Evolutionary conservation across 2,888 invertebrate genomes (phyloP).

Genomic region (Cryptosula pallasiana): DNA sequence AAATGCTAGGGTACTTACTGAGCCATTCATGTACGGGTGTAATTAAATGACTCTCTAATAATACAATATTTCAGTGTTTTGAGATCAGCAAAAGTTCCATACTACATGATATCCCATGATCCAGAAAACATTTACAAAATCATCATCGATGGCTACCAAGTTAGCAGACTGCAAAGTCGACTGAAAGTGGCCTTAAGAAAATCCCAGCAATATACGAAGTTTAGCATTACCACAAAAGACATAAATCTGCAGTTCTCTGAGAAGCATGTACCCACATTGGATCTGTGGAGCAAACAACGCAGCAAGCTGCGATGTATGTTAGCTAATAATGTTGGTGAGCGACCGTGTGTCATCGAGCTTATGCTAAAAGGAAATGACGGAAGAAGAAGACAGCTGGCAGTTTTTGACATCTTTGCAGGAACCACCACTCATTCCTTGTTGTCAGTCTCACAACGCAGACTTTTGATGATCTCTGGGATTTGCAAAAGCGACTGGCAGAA

Average conservation of each 20-base stretch:
- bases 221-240: neutral
- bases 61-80: neutral
- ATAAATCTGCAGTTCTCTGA: neutral
- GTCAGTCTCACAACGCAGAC: neutral
- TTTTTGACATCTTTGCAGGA: neutral
- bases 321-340: neutral
- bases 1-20: too few relatives aligned
- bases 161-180: neutral
- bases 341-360: neutral
- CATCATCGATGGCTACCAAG: neutral
- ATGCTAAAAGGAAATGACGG: neutral
- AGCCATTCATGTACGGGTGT: too few relatives aligned
- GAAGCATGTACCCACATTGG: neutral
- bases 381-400: neutral
- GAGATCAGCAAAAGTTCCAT: neutral
- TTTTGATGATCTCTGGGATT: neutral
- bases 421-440: neutral
- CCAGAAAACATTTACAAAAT: neutral
- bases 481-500: too few relatives aligned
- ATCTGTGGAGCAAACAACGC: neutral
- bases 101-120: neutral
- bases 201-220: neutral
- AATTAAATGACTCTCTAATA: too few relatives aligned
- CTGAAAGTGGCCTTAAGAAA: neutral
- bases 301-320: neutral